Conservation (phyloP, 1,140 invertebrate species). For the Bombus cullumanus region DNA sequence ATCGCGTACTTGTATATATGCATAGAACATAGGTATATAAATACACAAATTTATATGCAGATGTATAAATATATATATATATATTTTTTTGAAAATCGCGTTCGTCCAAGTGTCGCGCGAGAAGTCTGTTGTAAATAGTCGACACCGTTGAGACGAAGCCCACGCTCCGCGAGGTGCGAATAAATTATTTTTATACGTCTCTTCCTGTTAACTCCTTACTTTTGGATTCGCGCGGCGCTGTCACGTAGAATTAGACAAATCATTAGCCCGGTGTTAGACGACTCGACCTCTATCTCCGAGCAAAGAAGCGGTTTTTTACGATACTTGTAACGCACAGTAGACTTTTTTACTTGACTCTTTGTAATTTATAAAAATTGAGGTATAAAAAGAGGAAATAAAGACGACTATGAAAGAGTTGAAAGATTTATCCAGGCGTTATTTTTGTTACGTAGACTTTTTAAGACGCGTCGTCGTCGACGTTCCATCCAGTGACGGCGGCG, state of each 20-base stretch:
- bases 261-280: conserved; percentile 52
- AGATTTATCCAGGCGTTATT: not conserved
- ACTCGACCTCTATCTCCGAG: conserved; percentile 30
- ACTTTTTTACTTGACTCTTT: conserved; percentile 18
- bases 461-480: not conserved
- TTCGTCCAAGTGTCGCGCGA: conserved; percentile 3
- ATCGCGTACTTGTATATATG: conserved; percentile 60
- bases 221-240: not conserved
- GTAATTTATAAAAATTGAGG: conserved; percentile 75
- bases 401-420: conserved; percentile 34
- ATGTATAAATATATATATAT: conserved; percentile 37
- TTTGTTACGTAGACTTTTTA: too few relatives aligned
- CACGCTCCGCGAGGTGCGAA: conserved; percentile 9
- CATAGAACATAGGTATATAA: conserved; percentile 43
- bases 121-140: conserved; percentile 45
- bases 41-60: conserved; percentile 50
- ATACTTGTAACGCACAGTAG: conserved; percentile 52
- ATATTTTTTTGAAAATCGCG: conserved; percentile 8
- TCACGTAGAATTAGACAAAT: conserved; percentile 30
- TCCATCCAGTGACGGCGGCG: not conserved
- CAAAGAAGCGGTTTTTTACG: conserved; percentile 63
- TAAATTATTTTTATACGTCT: conserved; percentile 67
- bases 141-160: conserved; percentile 22
- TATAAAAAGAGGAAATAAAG: conserved; percentile 56
- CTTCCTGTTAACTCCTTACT: not conserved